Evolutionary conservation across 2,113 vertebrate genomes (phyloP), one percentile per base, ranked within the genome.

Genomic region (Microcebus ravelobensis): DNA sequence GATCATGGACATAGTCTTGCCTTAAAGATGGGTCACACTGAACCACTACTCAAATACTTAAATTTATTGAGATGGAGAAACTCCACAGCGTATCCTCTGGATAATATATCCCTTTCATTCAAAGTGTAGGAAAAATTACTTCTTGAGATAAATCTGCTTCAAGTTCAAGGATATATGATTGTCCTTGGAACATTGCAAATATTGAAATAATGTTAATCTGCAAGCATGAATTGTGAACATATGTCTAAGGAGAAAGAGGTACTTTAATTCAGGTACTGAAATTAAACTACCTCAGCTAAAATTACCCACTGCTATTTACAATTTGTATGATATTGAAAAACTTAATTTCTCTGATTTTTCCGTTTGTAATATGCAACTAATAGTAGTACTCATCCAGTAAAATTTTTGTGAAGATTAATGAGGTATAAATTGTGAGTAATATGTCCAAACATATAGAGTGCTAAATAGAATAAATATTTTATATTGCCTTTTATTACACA

Each of bases 291-390:
- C 0, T 79, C 11, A 39, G 9, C 9, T 83, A 83, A 83, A 80
- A 59, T 94, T 18, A 91, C 9, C 13, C 57, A 39, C 12, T 42
- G 61, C 2, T 17, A 73, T 87, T 90, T 74, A 82, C 25, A 42
- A 42, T 87, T 5, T 79, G 14, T 39, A 36, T 10, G 68, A 36
- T 63, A 74, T 34, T 93, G 8, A 52, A 94, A 81, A 94, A 39
- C 14, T 93, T 87, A 65, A 34, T 82, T 80, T 91, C 12, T 90
- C 45, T 91, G 7, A 77, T 85, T 31, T 31, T 39, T 50, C 34
- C 25, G 80, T 73, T 11, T 77, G 12, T 80, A 90, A 50, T 68
- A 87, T 52, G 13, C 29, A 90, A 59, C 7, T 80, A 95, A 81
- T 55, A 87, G 29, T n/a, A 91, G 10, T 34, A 73, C 7, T 80